Evolutionary conservation across 2,797 vertebrate species (phyloP).

Genomic region (Hydrocynus forskahlii): DNA sequence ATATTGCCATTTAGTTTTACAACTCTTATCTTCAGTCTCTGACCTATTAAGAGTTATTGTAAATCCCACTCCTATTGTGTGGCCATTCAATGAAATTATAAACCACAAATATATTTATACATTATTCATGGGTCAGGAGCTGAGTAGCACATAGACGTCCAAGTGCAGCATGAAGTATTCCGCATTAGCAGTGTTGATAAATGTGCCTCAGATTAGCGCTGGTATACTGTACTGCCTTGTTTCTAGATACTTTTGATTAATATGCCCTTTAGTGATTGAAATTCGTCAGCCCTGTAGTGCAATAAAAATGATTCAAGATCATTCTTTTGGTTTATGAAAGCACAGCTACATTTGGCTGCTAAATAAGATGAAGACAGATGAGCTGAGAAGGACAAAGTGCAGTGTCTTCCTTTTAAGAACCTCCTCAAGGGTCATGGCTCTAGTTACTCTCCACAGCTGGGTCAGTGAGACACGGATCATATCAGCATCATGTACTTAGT

Average conservation of each 20-base stretch:
- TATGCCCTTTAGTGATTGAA: background rate
- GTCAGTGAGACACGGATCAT: slow-evolving; percentile 13
- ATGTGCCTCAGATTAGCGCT: background rate
- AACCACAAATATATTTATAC: background rate
- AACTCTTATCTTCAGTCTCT: background rate
- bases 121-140: too few species aligned
- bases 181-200: background rate
- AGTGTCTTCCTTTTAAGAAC: slow-evolving; percentile 2
- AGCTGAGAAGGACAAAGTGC: slow-evolving; percentile 10
- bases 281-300: background rate
- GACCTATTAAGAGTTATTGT: too few species aligned
- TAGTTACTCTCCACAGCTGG: slow-evolving; percentile 11
- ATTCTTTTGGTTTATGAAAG: slow-evolving; percentile 17
- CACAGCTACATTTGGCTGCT: background rate
- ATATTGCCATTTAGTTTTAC: background rate
- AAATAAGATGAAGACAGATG: slow-evolving; percentile 3
- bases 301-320: background rate
- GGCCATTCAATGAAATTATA: background rate
- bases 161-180: background rate
- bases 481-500: slow-evolving; percentile 1
- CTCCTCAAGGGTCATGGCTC: slow-evolving; percentile 3
- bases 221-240: background rate
- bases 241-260: background rate
- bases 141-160: background rate
- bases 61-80: too few species aligned